Evolutionary conservation across 1,140 invertebrate genomes (phyloP).

Genomic region (Ostrea edulis): DNA sequence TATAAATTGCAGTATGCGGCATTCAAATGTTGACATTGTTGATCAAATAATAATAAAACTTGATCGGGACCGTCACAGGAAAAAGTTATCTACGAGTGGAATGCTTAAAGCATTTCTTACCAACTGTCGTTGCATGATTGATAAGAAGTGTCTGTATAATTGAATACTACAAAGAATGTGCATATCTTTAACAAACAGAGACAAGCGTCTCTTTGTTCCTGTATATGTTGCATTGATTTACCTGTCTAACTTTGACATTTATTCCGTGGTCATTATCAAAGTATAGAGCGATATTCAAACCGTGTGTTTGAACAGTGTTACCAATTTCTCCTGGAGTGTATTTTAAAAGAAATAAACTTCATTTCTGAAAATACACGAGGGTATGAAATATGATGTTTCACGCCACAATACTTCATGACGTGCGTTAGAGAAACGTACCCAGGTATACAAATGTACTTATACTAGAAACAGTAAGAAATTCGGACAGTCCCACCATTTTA

Average conservation of each 20-base stretch:
- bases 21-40: conserved; percentile 25
- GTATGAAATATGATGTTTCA: too few relatives aligned
- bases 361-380: too few relatives aligned
- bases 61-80: not conserved
- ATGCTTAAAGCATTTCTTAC: not conserved
- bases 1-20: not conserved
- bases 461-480: not conserved
- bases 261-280: not conserved
- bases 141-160: not conserved
- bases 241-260: not conserved
- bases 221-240: not conserved
- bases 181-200: not conserved
- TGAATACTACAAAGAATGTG: not conserved
- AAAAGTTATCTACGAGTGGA: not conserved
- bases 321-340: not conserved
- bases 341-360: not conserved
- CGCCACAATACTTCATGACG: too few relatives aligned
- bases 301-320: not conserved
- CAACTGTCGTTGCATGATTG: not conserved
- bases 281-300: not conserved
- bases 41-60: conserved; percentile 33
- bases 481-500: too few relatives aligned
- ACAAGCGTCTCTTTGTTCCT: not conserved
- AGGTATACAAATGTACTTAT: too few relatives aligned
- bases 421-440: not conserved